phyloP scores from a whole-genome alignment of 2,113 vertebrate genomes.

The Trichechus manatus region DNA sequence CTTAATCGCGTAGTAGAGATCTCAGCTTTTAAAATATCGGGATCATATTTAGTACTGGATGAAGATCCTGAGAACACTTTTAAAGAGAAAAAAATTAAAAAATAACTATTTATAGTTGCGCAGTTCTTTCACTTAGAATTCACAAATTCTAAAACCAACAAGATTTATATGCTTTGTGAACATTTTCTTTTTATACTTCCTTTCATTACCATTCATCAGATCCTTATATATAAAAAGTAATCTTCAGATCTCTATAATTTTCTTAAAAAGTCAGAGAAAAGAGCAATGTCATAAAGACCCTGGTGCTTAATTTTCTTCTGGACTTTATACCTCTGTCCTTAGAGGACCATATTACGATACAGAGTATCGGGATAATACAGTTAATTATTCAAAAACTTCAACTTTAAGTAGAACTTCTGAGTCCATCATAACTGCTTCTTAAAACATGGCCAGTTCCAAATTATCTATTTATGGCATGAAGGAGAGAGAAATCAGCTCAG shows the following conservation, averaged over 20 bases:
- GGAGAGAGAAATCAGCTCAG: neutral
- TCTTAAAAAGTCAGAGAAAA: neutral
- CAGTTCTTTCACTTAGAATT: conserved; percentile 17
- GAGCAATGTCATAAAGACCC: neutral
- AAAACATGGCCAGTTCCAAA: neutral
- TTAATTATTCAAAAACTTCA: neutral
- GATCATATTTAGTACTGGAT: conserved; percentile 94
- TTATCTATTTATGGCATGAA: neutral
- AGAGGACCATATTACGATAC: neutral
- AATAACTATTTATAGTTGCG: conserved; percentile 56
- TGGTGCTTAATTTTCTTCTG: neutral
- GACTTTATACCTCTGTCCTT: neutral
- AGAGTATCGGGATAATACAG: neutral
- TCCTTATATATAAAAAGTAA: conserved; percentile 55
- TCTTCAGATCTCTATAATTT: conserved; percentile 34
- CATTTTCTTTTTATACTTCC: conserved; percentile 51
- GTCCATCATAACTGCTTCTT: neutral
- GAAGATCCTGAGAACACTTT: conserved; percentile 93
- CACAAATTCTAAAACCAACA: conserved; percentile 1
- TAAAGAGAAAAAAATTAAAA: conserved; percentile 47
- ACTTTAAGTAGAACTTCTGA: neutral
- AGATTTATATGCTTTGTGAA: neutral
- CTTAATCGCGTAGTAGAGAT: conserved; percentile 93
- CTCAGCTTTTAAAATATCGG: conserved; percentile 94
- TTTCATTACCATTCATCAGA: conserved; percentile 47